Evolutionary conservation across 2,113 vertebrate species (phyloP), one percentile per base, ranked within the genome.

Genomic region (Embiotoca jacksoni): DNA sequence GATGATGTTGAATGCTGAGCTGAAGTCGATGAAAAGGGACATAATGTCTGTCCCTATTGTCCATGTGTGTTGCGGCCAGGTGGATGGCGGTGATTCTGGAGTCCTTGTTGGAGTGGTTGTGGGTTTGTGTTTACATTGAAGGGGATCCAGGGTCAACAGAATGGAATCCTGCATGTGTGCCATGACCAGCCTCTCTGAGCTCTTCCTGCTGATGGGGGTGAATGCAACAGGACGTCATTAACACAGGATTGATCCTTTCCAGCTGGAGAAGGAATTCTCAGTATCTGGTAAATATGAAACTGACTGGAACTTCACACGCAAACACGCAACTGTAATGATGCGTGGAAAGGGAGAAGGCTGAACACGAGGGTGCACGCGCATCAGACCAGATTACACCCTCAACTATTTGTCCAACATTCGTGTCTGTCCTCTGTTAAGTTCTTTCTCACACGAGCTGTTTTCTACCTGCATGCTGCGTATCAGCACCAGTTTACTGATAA

Each of bases 211-310:
- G 23, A 23, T 23, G 23, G 23, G 23, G 23, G 23, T 23, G 23
- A 23, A 23, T 23, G 23, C 23, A 23, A 23, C 23, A 23, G 63
- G 55, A 58, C 55, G 37, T 65, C 44, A 61, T 44, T 61, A 50
- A 3, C 44, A 70, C 32, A 16, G 5, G 35, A 44, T 60, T 68
- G 66, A 86, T 82, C 9, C 8, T 30, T 75, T 86, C 65, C 80
- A 82, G 61, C 75, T 82, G 61, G 56, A 62, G 39, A 66, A 67
- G 35, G 47, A 81, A 84, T 64, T 68, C 59, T 35, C 3, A 46
- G 56, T 15, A 59, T 84, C 52, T 71, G n/a, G 37, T 44, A 81
- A 78, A 68, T 68, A 80, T 30, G 46, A 47, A 59, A 6, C 39
- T 54, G 30, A 78, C 33, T 54, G 16, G 64, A 70, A 36, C 37